Base-by-base conservation (phyloP, 2,113 vertebrate genomes). In the Rhinichthys klamathensis region DNA sequence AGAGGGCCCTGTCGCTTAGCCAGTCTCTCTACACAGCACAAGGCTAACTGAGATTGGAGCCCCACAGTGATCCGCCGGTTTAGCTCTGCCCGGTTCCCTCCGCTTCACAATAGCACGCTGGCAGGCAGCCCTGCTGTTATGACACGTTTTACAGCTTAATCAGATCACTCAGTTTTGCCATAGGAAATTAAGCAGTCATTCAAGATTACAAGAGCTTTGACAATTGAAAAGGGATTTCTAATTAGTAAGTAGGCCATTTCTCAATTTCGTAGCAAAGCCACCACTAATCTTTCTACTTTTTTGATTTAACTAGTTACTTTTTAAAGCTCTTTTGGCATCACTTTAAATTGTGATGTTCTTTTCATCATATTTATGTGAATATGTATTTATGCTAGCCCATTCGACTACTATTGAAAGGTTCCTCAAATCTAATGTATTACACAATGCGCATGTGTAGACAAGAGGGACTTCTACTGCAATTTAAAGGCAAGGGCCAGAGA, bases 221-320 rank as follows among this genome's bases (percentile, higher is more conserved):
- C 90, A 93, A 92, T 91, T 91, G 91, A 76, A 92, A 93, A 87
- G 89, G 91, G 92, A 93, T 93, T 92, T 92, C 85, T 91, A 91
- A 92, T 94, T 91, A 92, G 89, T 89, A 91, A 90, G 85, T 90
- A 89, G 87, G 90, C 73, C 87, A 85, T 91, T 91, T 93, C 89
- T 90, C 69, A 60, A 91, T 90, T 91, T 87, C 89, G 92, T 89
- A 89, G 74, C 87, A 90, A 91, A 91, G 90, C 90, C 87, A 91
- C 84, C 67, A 49, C 89, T 93, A 92, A 94, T 92, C 91, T 90
- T 60, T 79, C 21, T 73, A 80, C 76, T 86, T 90, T 92, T 92
- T 84, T 79, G 88, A 89, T 84, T 73, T n/a, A 82, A 86, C 21
- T 56, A 13, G n/a, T 38, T 85, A 51, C 44, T 69, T n/a, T 69